phyloP scores from a whole-genome alignment of 2,888 invertebrate species.

The Smittia sp. region DNA sequence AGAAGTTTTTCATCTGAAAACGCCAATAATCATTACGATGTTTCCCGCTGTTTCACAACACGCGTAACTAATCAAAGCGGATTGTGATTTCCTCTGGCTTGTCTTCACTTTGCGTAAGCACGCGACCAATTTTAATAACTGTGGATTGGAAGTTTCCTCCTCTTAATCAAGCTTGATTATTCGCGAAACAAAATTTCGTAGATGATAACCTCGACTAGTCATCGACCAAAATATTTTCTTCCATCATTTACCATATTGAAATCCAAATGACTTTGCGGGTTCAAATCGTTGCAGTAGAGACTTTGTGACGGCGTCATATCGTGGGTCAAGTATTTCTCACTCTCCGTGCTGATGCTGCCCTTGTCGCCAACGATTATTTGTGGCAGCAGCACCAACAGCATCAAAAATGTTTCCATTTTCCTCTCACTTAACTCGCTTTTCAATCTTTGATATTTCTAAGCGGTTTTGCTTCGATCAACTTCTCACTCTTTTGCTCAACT shows the following conservation, averaged over 20 bases:
- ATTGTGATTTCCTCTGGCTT: no score
- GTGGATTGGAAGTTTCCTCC: no score
- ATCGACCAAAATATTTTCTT: not conserved
- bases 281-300: constrained; percentile 45
- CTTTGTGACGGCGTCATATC: constrained; percentile 34
- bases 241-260: constrained; percentile 29
- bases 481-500: not conserved
- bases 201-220: not conserved
- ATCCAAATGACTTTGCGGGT: constrained; percentile 30
- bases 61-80: no score
- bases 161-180: not conserved
- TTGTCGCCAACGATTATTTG: constrained; percentile 22
- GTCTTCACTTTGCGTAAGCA: no score
- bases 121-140: no score
- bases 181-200: not conserved
- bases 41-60: no score
- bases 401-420: not conserved
- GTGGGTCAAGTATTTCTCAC: not conserved
- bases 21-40: no score
- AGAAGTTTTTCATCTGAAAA: no score
- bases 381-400: constrained; percentile 4
- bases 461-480: not conserved
- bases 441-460: no score
- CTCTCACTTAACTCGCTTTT: not conserved
- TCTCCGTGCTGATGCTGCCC: not conserved